Base-by-base conservation (phyloP, 2,797 vertebrate species). In the Anguilla pacifica region DNA sequence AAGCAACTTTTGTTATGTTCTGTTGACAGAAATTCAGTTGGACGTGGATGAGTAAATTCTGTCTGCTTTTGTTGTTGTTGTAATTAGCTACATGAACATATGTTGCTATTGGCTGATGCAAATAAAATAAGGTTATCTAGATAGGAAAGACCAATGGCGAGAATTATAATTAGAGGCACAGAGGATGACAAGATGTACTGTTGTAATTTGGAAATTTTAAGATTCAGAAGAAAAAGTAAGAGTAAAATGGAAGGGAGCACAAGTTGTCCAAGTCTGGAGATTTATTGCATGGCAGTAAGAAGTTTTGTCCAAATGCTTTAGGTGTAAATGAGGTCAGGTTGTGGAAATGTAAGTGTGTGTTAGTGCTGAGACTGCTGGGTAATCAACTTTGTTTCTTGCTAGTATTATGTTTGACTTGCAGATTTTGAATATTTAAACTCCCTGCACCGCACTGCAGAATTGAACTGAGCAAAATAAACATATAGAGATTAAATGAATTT, bases 251-350 rank as follows among this genome's bases (percentile, higher is more conserved):
- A 67, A 67, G 61, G 61, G 6, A 7, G 5, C 5, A 39, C 11
- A 31, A 74, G 35, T 74, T 31, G 70, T 11, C 28, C 4, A 72
- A 72, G 70, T 72, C 11, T 74, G 25, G 6, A 28, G 64, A 70
- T 70, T 70, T 70, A 70, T 70, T 9, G 25, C n/a, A 10, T 28
- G 25, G 64, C n/a, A 70, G 64, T 70, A 31, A 31, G 13, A 31
- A 72, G 70, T 72, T 72, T 53, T 53, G 51, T 53, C 51, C 51
- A 53, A 53, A 53, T 53, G 1, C 51, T 53, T 10, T 72, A 19
- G 70, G 70, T 31, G n/a, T 72, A 72, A 72, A 72, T 72, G n/a
- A 72, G 70, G 70, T 72, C 70, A 72, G n/a, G 6, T 35, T 35
- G 15, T 17, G 6, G 72, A 19, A 39, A 35, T 9, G 35, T 79